phyloP scores from a whole-genome alignment of 2,797 vertebrate genomes.

The Pseudochirops corinnae region DNA sequence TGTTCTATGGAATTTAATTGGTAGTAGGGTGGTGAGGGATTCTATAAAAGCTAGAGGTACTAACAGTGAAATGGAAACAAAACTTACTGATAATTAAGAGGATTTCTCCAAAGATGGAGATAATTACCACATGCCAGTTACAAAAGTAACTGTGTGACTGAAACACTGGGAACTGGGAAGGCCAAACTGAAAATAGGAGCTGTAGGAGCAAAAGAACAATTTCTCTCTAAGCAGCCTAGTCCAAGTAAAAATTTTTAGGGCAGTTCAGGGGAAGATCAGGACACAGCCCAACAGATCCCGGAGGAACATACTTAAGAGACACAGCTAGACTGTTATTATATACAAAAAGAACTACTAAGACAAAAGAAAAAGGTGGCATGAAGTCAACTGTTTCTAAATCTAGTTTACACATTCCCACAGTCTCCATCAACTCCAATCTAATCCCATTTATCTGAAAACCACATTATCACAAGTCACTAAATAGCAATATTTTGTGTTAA shows the following conservation, averaged over 20 bases:
- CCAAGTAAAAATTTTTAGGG: constrained; percentile 79
- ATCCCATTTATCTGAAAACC: neutral
- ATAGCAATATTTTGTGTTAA: neutral
- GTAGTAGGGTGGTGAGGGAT: neutral
- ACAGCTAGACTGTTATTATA: neutral
- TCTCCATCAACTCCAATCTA: neutral
- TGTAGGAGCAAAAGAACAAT: constrained; percentile 77
- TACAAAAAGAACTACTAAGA: neutral
- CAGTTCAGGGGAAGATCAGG: constrained; percentile 79
- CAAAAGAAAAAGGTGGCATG: neutral
- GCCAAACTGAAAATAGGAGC: constrained; percentile 77
- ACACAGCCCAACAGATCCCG: constrained; percentile 71
- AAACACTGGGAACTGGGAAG: constrained; percentile 75
- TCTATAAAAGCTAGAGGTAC: constrained; percentile 55
- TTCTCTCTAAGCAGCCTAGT: constrained; percentile 77
- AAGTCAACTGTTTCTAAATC: neutral
- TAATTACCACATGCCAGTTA: constrained; percentile 79
- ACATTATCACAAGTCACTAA: neutral
- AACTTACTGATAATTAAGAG: constrained; percentile 73
- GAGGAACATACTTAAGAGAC: neutral
- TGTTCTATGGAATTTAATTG: constrained; percentile 2
- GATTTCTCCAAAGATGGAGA: constrained; percentile 72
- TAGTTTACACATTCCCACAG: neutral
- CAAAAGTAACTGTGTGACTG: constrained; percentile 75
- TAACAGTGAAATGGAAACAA: constrained; percentile 75